Conservation (phyloP, 2,797 vertebrate species). For the Setipinna tenuifilis region DNA sequence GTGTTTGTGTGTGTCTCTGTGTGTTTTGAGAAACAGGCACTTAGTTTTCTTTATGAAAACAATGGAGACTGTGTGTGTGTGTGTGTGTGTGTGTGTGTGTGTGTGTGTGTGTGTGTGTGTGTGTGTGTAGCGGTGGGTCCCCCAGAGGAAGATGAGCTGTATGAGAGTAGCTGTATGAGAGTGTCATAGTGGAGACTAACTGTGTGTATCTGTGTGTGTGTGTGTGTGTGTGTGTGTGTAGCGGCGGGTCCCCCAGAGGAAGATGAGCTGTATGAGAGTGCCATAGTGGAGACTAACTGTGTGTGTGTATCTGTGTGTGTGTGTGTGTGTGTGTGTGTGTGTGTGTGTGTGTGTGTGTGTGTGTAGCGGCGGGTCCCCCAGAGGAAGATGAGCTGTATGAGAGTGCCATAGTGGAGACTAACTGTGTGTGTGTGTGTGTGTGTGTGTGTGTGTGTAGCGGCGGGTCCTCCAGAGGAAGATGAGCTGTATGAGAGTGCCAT, state of each 20-base stretch:
- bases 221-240: not conserved
- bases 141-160: constrained; percentile 76
- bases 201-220: not conserved
- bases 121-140: constrained; percentile 66
- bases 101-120: too few relatives aligned
- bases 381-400: constrained; percentile 95
- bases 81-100: not conserved
- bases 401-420: constrained; percentile 91
- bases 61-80: not conserved
- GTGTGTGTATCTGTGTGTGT: not conserved
- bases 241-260: constrained; percentile 73
- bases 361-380: constrained; percentile 84
- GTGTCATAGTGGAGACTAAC: not conserved
- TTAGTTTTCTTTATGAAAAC: too few relatives aligned
- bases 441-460: not conserved
- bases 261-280: constrained; percentile 72
- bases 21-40: not conserved
- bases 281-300: not conserved
- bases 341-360: not conserved
- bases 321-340: not conserved
- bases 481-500: constrained; percentile 91
- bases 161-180: constrained; percentile 49
- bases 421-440: constrained; percentile 53
- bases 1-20: not conserved
- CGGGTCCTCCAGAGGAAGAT: too few relatives aligned